Evolutionary conservation across 2,113 vertebrate species (phyloP), one percentile per base, ranked within the genome.

Genomic region (Tiliqua scincoides): DNA sequence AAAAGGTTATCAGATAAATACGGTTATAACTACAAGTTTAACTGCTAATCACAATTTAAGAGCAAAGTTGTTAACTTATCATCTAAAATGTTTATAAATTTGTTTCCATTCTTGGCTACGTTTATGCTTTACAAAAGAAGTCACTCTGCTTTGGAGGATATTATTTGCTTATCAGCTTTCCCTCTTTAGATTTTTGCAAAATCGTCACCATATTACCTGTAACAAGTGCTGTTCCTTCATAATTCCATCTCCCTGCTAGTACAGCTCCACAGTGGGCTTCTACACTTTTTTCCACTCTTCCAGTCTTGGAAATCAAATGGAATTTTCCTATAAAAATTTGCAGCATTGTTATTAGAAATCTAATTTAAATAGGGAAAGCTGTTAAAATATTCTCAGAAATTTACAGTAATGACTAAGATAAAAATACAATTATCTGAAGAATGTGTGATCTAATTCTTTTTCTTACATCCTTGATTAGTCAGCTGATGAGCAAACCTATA

Each of bases 211-310:
- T 43, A 90, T 93, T 85, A 99, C 99, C 98, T 95, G 99, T 99
- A 87, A 98, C 97, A 85, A 99, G 96, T 11, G 98, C 98, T 48
- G 98, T 98, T 52, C 99, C 99, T 84, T 99, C 99, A 1, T 97
- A 97, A 95, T 98, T 99, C 99, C 99, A 99, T 91, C 97, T 97
- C 68, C 97, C 98, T 71, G 98, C 97, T 79, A 99, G 96, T 67
- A 99, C 98, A 40, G 99, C 99, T 90, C 99, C 99, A 93, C 96
- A 96, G 59, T 99, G 99, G 1, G 98, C 98, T 79, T 99, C 99
- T 1, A 99, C 96, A 57, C 98, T 99, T 93, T 99, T 99, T 93
- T 99, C 99, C 15, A 99, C 96, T 90, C 98, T 97, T 74, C 99
- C 99, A 0, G 94, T 92, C 88, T 97, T 99, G 14, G 98, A 98